Evolutionary conservation across 2,797 vertebrate species (phyloP), one percentile per base, ranked within the genome.

Genomic region (Triplophysa bombifrons): DNA sequence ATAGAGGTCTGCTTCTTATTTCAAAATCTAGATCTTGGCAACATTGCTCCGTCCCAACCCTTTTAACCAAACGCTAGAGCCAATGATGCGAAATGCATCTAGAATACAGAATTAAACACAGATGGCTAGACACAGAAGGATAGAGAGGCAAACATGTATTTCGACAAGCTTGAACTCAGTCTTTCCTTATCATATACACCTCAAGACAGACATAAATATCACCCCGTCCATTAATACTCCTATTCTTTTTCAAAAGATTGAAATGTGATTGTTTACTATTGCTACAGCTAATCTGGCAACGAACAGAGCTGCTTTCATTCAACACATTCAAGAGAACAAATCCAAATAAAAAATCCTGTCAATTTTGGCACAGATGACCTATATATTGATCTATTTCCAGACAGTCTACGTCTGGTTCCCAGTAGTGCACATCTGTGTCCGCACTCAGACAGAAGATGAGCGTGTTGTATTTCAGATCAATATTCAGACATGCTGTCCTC

Each of bases 391-490:
- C 61, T 0, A 19, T n/a, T 27, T 64, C 44, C 60, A 38, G 74
- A 71, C 73, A 76, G 22, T 60, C 51, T 61, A 63, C 44, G 14
- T 44, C 14, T 38, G 68, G 53, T 53, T 16, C 82, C 77, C 56
- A 80, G 38, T 78, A 75, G 76, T 78, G 79, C 76, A 80, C 82
- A 83, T 83, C 72, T 79, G 76, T 66, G 67, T 70, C 69, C 19
- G 56, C 75, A 69, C 16, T 60, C 16, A 11, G 41, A 81, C 56
- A 67, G 64, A 65, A 67, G 58, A 74, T 55, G 51, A 76, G 69
- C 25, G 10, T 55, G 56, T 58, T 51, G 48, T 20, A 12, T 69
- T 79, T 83, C 74, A 67, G 60, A 82, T 82, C 84, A 17, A 85
- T 84, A 83, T 67, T 84, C 76, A 56, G 38, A 80, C 68, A 67